Evolutionary conservation across 2,888 invertebrate species (phyloP), one percentile per base, ranked within the genome.

Genomic region (Seira ritae): DNA sequence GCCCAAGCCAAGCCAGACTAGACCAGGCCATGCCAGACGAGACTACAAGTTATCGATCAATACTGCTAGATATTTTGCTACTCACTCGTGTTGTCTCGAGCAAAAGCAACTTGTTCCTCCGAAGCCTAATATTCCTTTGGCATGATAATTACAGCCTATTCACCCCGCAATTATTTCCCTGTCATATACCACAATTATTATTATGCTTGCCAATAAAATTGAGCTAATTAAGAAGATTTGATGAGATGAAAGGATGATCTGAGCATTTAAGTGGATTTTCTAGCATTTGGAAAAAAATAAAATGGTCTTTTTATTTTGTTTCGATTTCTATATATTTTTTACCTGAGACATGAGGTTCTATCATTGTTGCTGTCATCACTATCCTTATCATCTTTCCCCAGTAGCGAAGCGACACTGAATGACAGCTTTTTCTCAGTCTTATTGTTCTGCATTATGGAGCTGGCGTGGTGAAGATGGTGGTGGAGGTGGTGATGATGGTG

Each of bases 371-470:
- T 86, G 84, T 89, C 89, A 75, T 87, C 89, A 80, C 86, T 86
- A 78, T 88, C 88, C 74, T 88, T 87, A 74, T 87, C 87, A 81
- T 87, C 87, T 78, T 88, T 87, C 69, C 88, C 89, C 70, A 88
- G 79, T 67, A 89, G 88, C 46, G 88, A 88, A 72, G 89, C 89
- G 71, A 88, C 89, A 83, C 89, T 89, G 85, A 89, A 89, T 73
- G 89, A 89, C 80, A 89, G 86, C 87, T 89, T 89, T 86, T 89
- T 89, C 87, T 88, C 88, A 88, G 89, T 88, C 88, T 88, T 89
- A 81, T 87, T 87, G 66, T 84, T 85, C 85, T 87, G 84, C 79
- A 85, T 79, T 73, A 87, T 75, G 82, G 85, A 85, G 85, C 80
- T 86, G 73, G 87, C 86, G 78, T 86, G 85, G 42, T 80, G 83